Base-by-base conservation (phyloP, 2,797 vertebrate genomes). In the Caiman crocodilus region DNA sequence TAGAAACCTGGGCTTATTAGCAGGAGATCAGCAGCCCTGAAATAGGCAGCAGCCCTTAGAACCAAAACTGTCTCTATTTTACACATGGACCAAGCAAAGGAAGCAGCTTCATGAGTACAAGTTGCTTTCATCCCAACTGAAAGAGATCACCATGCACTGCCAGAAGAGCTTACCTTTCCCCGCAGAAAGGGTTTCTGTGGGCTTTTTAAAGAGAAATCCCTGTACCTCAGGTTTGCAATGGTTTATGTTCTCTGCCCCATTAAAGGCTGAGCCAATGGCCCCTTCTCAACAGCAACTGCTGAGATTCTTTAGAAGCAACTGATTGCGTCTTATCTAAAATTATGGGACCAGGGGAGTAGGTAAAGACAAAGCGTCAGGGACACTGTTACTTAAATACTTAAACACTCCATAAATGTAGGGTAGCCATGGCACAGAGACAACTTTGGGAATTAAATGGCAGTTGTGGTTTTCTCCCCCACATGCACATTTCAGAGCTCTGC, bases 401-500 rank as follows among this genome's bases (percentile, higher is more conserved):
- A 89, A 32, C 50, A 17, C 10, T 74, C 82, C 92, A 85, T 88
- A 92, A 94, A 87, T 79, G 87, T 61, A 69, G 81, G 78, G 59
- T 65, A 92, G 42, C 71, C 69, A 10, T 20, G 35, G 57, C 71
- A 79, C 73, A 28, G 84, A 79, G 74, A 93, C 85, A 78, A 76
- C 7, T 92, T 16, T 4, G 2, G 85, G 84, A 89, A 71, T 56
- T 59, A 90, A 91, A 79, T 18, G 65, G 0, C 0, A 88, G 79
- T 28, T 1, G 59, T 26, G 79, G 32, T 84, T 82, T 84, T 88
- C 71, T 65, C 57, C 87, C 94, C 85, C 61, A 76, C 21, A 58
- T 88, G 89, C 76, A 61, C 73, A 88, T 78, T 94, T 82, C 76
- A 35, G 88, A 87, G 88, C 89, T 95, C 93, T 94, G 89, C 1